These are phyloP conservation scores for Heliconius charithonia DNA, from an alignment of 2,888 invertebrate genomes.

Conservation along the genomic window DNA sequence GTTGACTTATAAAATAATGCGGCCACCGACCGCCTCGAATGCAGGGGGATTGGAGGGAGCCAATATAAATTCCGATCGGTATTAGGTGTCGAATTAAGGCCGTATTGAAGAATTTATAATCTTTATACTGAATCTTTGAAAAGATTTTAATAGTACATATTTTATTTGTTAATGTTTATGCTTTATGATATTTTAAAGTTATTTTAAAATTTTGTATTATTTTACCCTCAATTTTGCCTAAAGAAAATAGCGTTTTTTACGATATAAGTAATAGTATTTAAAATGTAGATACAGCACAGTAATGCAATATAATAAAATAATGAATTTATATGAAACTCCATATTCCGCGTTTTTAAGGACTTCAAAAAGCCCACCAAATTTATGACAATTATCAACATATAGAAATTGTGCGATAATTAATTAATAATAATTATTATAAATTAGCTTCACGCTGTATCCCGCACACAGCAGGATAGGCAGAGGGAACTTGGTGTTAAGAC, in stretches of 20 bases:
- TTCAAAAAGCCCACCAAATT: neutral
- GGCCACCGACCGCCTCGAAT: slow-evolving; percentile 43
- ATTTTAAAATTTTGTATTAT: no score
- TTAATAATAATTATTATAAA: no score
- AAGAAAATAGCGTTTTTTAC: no score
- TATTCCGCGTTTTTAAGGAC: neutral
- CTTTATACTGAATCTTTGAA: slow-evolving; percentile 6
- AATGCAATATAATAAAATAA: no score
- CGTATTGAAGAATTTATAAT: slow-evolving; percentile 31
- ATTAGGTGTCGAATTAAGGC: slow-evolving; percentile 46
- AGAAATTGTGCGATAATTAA: neutral
- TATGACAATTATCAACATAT: neutral
- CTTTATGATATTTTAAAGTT: neutral
- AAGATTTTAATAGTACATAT: neutral
- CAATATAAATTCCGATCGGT: slow-evolving; percentile 53
- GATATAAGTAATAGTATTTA: no score
- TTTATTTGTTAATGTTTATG: neutral
- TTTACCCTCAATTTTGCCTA: no score
- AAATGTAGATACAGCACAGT: no score
- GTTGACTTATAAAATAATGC: slow-evolving; percentile 56
- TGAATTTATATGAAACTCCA: no score
- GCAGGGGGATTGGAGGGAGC: slow-evolving; percentile 42
- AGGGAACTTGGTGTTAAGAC: no score
- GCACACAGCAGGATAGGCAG: no score
- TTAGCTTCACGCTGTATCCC: no score